Evolutionary conservation across 2,888 invertebrate species (phyloP).

Genomic region (Cremastinae sp.): DNA sequence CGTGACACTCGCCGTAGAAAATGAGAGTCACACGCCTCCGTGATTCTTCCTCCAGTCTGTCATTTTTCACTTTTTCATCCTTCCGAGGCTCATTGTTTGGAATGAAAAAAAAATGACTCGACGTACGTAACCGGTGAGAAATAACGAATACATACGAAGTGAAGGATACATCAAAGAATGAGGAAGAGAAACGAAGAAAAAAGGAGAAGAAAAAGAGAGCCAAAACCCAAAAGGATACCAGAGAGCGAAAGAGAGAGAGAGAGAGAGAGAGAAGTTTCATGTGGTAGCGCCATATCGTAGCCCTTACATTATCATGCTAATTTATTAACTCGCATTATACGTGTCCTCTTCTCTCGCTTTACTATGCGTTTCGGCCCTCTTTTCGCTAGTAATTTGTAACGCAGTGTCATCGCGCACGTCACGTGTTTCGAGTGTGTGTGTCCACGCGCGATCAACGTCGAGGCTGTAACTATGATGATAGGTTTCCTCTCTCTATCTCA

Average conservation of each 20-base stretch:
- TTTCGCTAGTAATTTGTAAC: constrained; percentile 60
- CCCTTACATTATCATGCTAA: constrained; percentile 65
- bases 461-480: constrained; percentile 35
- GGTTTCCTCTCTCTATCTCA: constrained; percentile 18
- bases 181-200: neutral
- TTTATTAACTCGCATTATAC: constrained; percentile 63
- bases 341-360: constrained; percentile 18
- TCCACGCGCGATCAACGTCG: constrained; percentile 45
- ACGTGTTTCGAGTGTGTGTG: constrained; percentile 38
- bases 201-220: neutral
- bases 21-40: constrained; percentile 21
- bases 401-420: constrained; percentile 62
- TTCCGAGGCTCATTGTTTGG: constrained; percentile 15
- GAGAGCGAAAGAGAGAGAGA: constrained; percentile 15
- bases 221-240: too few species aligned
- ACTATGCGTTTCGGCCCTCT: neutral
- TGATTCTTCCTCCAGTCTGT: constrained; percentile 27
- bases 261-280: constrained; percentile 15
- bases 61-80: constrained; percentile 31
- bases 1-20: constrained; percentile 4
- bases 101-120: constrained; percentile 1
- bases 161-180: neutral
- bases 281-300: constrained; percentile 45
- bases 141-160: neutral
- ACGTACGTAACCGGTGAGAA: neutral